phyloP scores from a whole-genome alignment of 1,140 invertebrate genomes.

The Aphaenogaster ashmeadi region DNA sequence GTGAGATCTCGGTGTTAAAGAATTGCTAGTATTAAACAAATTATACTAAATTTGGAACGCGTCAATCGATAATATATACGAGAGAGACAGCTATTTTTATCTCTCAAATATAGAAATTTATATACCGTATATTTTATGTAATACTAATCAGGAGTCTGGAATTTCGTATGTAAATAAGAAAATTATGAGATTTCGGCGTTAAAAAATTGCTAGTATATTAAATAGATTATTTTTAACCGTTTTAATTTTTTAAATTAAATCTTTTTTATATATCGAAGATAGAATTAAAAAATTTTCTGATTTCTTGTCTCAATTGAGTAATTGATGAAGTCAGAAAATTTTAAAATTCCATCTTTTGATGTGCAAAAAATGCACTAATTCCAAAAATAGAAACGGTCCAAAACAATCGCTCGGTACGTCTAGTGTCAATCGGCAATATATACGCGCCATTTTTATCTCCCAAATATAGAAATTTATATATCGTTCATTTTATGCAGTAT shows the following conservation, averaged over 20 bases:
- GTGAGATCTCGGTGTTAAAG: not conserved
- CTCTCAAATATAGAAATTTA: conserved; percentile 9
- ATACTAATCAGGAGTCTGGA: not conserved
- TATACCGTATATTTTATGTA: not conserved
- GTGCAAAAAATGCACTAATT: no score
- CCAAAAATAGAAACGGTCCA: no score
- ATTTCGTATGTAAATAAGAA: not conserved
- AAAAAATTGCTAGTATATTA: not conserved
- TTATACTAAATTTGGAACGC: not conserved
- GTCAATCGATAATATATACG: not conserved
- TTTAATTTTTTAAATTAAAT: no score
- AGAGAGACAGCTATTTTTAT: not conserved
- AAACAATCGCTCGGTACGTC: no score
- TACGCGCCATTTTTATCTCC: not conserved
- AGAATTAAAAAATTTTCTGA: no score
- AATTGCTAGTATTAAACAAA: not conserved
- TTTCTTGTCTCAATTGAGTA: no score
- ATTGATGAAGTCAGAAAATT: no score
- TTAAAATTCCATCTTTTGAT: no score
- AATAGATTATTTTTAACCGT: not conserved
- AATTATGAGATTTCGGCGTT: not conserved
- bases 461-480: conserved; percentile 8
- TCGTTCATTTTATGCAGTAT: not conserved
- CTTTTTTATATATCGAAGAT: no score
- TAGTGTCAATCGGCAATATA: not conserved